Evolutionary conservation across 53 echinoderm and acorn worm species (phyloP), one percentile per base, ranked within the genome.

Genomic region (Temnopleurus reevesii): DNA sequence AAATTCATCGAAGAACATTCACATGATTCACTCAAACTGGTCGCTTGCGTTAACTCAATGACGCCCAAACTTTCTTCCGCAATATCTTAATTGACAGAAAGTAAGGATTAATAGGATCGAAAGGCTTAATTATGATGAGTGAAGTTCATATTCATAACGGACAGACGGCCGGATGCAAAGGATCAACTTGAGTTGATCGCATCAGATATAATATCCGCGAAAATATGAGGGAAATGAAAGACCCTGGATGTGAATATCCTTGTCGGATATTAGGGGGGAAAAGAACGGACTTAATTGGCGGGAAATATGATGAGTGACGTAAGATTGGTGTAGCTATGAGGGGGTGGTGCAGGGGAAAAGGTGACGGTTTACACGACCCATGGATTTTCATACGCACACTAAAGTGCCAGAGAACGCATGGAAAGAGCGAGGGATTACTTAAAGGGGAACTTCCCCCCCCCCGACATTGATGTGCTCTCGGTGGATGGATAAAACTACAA

Each of bases 231-330:
- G 63, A 63, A 33, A n/a, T 41, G 41, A 5, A 71, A 8, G 71
- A 41, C 71, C 71, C 71, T 71, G 71, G 71, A 71, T 71, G 41
- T n/a, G 8, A 71, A 41, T 71, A 38, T 71, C 71, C 71, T 63
- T 33, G 71, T 7, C 6, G 41, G 71, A 71, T 38, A 38, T 71
- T 71, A 41, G 71, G 71, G 36, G 71, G 71, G 71, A 71, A 71
- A 30, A 41, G 71, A 71, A 27, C 1, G 71, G 41, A 71, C 38
- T n/a, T 41, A 41, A 71, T 41, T 71, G 19, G 41, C 5, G 36
- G n/a, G 8, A 38, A 29, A 13, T 25, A 29, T 8, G 36, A 5
- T 8, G 41, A 41, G 38, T n/a, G n/a, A 23, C 71, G 23, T 41
- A n/a, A 3, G 43, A 8, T 60, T 18, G 18, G 15, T 25, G n/a